Conservation (phyloP, 1,140 invertebrate species). For the Cardiocondyla obscurior region DNA sequence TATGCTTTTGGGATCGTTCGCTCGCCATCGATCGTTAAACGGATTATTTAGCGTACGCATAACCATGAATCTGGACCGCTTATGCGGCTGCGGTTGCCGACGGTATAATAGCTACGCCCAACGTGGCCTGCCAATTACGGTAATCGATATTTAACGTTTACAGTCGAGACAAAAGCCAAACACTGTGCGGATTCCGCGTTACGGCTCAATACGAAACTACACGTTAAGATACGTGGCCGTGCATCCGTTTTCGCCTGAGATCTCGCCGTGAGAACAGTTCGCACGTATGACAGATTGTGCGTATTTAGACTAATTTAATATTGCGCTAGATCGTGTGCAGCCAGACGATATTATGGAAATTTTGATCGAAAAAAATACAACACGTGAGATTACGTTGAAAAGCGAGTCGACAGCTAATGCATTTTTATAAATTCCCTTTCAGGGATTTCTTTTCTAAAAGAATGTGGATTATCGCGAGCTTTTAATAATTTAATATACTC, state of each 20-base stretch:
- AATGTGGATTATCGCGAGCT: not conserved
- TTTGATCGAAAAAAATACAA: not conserved
- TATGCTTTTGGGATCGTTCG: not conserved
- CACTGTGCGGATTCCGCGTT: slow-evolving; percentile 36
- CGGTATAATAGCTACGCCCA: slow-evolving; percentile 58
- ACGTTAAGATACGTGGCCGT: slow-evolving; percentile 42
- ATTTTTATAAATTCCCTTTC: not conserved
- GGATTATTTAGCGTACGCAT: slow-evolving; percentile 74
- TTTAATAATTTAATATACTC: not conserved
- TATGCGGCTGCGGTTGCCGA: slow-evolving; percentile 65
- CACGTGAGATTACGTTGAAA: not conserved
- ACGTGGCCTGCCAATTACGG: slow-evolving; percentile 71
- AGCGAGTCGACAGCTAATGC: not conserved
- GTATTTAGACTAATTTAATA: slow-evolving; percentile 22
- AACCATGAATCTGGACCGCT: slow-evolving; percentile 73
- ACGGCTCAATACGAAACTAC: slow-evolving; percentile 15
- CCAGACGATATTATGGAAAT: not conserved
- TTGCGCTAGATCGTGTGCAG: not conserved
- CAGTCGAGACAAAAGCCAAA: slow-evolving; percentile 61
- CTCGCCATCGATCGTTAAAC: slow-evolving; percentile 64
- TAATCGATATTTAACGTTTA: slow-evolving; percentile 77
- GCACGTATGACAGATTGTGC: not conserved
- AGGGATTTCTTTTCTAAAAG: not conserved
- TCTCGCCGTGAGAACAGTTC: slow-evolving; percentile 16
- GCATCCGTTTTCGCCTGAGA: slow-evolving; percentile 13